Conservation (phyloP, 2,797 vertebrate species). For the Eleutherodactylus coqui region DNA sequence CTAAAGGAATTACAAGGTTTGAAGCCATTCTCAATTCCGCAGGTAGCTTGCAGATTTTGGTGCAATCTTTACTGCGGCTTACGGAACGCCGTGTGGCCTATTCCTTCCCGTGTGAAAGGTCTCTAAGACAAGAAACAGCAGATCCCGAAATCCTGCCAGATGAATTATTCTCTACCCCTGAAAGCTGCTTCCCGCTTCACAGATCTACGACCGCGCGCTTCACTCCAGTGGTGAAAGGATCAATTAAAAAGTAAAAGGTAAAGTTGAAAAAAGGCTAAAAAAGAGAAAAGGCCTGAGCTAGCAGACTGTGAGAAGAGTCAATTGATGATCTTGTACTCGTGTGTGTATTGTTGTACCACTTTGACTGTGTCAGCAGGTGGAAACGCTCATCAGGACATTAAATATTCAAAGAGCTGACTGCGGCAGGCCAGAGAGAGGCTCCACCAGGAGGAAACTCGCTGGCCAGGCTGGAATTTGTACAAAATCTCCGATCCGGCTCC, state of each 20-base stretch:
- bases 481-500: not conserved
- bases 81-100: too few relatives aligned
- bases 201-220: slow-evolving; percentile 1
- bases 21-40: too few relatives aligned
- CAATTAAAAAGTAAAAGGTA: slow-evolving; percentile 14
- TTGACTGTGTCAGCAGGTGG: slow-evolving; percentile 99
- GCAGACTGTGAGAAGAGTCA: slow-evolving; percentile 75
- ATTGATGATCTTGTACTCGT: slow-evolving; percentile 85
- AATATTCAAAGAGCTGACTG: slow-evolving; percentile 99
- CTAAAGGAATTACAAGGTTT: too few relatives aligned
- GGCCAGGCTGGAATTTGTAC: slow-evolving; percentile 35
- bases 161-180: not conserved
- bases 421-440: slow-evolving; percentile 87
- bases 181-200: not conserved
- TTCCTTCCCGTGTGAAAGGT: too few relatives aligned
- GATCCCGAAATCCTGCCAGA: not conserved
- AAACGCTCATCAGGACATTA: slow-evolving; percentile 97
- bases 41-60: too few relatives aligned
- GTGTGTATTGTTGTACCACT: slow-evolving; percentile 95
- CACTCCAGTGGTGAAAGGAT: slow-evolving; percentile 41
- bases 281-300: slow-evolving; percentile 67
- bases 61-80: too few relatives aligned
- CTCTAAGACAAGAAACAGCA: not conserved
- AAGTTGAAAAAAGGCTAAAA: slow-evolving; percentile 24
- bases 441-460: slow-evolving; percentile 75